Evolutionary conservation across 2,888 invertebrate genomes (phyloP).

Genomic region (Gryllus longicercus): DNA sequence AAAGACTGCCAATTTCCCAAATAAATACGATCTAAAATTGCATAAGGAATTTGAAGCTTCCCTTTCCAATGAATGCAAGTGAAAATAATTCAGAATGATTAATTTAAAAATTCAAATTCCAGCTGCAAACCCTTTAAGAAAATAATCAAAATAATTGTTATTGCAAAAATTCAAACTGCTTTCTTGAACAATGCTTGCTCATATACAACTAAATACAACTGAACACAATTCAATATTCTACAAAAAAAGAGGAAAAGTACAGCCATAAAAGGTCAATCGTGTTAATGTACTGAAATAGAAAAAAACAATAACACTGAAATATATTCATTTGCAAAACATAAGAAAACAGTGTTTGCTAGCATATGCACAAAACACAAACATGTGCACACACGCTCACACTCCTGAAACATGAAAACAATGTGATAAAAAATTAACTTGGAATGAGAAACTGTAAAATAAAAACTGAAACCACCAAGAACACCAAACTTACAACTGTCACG

Average conservation of each 20-base stretch:
- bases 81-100: too few species aligned
- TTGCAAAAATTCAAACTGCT: background rate
- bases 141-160: background rate
- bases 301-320: background rate
- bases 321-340: conserved; percentile 19
- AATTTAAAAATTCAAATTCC: too few species aligned
- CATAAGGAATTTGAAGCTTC: too few species aligned
- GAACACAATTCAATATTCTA: background rate
- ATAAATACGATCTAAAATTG: background rate
- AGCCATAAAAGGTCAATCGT: background rate
- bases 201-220: background rate
- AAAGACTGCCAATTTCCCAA: background rate
- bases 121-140: too few species aligned
- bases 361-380: conserved; percentile 22
- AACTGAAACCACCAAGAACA: background rate
- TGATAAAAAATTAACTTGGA: conserved; percentile 11
- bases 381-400: background rate
- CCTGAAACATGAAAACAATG: conserved; percentile 23
- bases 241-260: background rate
- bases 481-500: background rate
- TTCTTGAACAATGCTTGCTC: background rate
- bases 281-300: conserved; percentile 23
- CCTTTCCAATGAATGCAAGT: too few species aligned
- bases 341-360: conserved; percentile 22
- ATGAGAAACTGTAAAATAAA: background rate